Evolutionary conservation across 37 sponge, comb jelly and placozoan genomes (phyloP).

Genomic region (Mnemiopsis leidyi): DNA sequence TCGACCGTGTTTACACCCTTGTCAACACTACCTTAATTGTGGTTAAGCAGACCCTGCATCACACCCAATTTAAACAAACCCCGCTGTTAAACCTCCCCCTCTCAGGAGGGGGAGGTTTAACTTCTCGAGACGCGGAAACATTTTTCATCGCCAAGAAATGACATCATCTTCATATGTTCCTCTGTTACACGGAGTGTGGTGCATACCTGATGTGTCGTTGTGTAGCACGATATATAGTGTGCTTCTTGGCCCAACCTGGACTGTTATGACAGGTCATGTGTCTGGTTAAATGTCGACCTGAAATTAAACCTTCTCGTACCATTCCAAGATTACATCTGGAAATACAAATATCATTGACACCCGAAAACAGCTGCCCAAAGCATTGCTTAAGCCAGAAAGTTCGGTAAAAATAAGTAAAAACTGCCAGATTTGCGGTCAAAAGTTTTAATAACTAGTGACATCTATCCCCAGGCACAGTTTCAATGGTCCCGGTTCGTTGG

Average conservation of each 20-base stretch:
- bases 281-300: too few species aligned
- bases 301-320: too few species aligned
- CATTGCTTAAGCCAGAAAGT: too few species aligned
- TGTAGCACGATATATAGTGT: too few species aligned
- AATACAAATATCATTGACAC: too few species aligned
- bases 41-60: not conserved
- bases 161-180: not conserved
- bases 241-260: too few species aligned
- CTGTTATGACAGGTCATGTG: too few species aligned
- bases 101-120: not conserved
- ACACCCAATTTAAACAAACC: not conserved
- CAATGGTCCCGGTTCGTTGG: slow-evolving; percentile 37
- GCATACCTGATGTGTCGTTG: not conserved
- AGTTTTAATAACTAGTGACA: too few species aligned
- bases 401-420: too few species aligned
- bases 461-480: slow-evolving; percentile 38
- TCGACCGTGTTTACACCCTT: not conserved
- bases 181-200: not conserved
- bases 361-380: too few species aligned
- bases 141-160: not conserved
- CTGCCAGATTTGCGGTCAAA: too few species aligned
- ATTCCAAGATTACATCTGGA: too few species aligned
- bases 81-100: not conserved
- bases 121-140: not conserved
- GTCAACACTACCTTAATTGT: not conserved